A percentile compares a stretch with the other conserved stretches of the same genome.
Conservation (phyloP, 2,113 vertebrate species). For the Proteles cristata region DNA sequence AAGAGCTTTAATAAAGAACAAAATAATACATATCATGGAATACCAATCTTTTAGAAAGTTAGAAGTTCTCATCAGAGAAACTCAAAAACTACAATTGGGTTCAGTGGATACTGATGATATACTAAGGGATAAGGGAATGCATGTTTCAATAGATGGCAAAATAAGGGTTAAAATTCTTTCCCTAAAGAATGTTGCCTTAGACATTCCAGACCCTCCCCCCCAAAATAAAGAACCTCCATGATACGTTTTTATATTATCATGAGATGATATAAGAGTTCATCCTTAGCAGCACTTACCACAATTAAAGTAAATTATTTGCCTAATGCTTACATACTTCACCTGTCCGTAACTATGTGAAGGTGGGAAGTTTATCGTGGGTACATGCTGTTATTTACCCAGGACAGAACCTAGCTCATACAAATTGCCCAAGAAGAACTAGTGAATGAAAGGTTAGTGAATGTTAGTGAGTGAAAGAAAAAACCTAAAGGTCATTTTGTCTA, state of each 20-base stretch:
- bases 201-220: neutral
- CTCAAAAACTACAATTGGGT: neutral
- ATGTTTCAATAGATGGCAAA: neutral
- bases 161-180: neutral
- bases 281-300: neutral
- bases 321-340: neutral
- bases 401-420: neutral
- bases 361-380: neutral
- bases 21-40: neutral
- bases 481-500: neutral
- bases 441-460: neutral
- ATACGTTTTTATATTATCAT: neutral
- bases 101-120: neutral
- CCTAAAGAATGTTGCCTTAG: neutral
- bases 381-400: neutral
- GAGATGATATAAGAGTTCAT: neutral
- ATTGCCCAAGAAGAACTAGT: neutral
- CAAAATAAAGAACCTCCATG: neutral
- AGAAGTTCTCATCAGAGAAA: neutral
- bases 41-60: neutral
- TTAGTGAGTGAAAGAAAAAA: neutral
- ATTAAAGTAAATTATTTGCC: neutral
- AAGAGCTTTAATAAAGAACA: conserved; percentile 22
- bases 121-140: neutral
- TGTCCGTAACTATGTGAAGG: neutral